Evolutionary conservation across 1,140 invertebrate species (phyloP).

Genomic region (Ruditapes philippinarum): DNA sequence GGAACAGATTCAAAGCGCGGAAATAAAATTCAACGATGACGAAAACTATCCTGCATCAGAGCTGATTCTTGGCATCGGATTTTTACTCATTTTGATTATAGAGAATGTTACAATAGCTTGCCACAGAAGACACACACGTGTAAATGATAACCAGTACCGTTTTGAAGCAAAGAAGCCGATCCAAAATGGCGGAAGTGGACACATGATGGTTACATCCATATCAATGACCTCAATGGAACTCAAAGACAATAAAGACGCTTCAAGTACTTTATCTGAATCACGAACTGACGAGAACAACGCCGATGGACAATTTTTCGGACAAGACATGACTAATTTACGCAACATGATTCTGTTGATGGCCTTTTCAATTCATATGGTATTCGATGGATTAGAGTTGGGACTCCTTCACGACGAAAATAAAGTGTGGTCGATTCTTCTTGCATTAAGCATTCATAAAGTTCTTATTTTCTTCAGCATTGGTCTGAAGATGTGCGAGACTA

Average conservation of each 20-base stretch:
- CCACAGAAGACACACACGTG: not conserved
- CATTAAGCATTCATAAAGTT: constrained; percentile 90
- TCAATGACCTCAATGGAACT: not conserved
- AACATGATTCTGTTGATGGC: constrained; percentile 77
- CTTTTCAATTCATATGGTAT: constrained; percentile 81
- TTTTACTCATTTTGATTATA: constrained; percentile 88
- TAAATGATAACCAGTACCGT: not conserved
- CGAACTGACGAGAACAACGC: not conserved
- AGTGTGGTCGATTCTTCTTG: constrained; percentile 91
- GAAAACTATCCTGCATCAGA: constrained; percentile 71
- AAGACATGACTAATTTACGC: constrained; percentile 73
- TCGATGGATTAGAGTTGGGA: constrained; percentile 82
- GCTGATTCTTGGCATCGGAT: constrained; percentile 87
- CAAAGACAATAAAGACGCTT: not conserved
- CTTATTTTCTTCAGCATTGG: constrained; percentile 93
- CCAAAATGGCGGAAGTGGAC: not conserved
- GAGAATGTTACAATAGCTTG: constrained; percentile 87
- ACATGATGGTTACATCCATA: not conserved
- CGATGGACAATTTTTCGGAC: not conserved
- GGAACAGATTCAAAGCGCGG: constrained; percentile 76
- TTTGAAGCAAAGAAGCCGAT: not conserved
- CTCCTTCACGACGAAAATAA: constrained; percentile 86
- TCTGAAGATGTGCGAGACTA: constrained; percentile 89
- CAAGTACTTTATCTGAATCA: not conserved
- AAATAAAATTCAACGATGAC: not conserved